Evolutionary conservation across 2,888 invertebrate species (phyloP).

Genomic region (Ophion costatus): DNA sequence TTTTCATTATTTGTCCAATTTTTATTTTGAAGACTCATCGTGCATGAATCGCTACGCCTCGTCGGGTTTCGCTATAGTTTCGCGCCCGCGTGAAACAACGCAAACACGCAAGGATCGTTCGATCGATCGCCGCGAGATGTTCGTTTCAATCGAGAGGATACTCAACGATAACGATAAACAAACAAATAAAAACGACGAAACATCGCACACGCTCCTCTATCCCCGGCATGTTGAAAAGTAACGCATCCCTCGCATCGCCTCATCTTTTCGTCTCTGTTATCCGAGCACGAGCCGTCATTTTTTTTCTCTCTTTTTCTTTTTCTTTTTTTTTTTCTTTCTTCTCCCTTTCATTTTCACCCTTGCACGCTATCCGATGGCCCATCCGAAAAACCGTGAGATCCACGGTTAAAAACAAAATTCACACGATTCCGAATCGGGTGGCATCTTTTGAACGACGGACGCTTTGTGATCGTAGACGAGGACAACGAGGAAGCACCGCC

Average conservation of each 20-base stretch:
- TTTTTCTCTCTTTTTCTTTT: too few species aligned
- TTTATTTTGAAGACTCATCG: constrained; percentile 22
- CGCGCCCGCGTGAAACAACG: too few species aligned
- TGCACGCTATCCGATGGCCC: constrained; percentile 48
- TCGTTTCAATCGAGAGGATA: neutral
- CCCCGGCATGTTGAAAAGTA: constrained; percentile 8
- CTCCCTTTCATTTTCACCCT: constrained; percentile 2
- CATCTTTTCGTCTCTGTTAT: neutral
- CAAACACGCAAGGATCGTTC: too few species aligned
- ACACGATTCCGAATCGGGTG: constrained; percentile 13
- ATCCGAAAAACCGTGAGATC: neutral
- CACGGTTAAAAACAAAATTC: constrained; percentile 26
- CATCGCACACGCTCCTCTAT: neutral
- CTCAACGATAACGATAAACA: constrained; percentile 2
- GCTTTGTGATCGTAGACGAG: constrained; percentile 75
- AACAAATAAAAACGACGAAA: neutral
- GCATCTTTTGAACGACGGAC: constrained; percentile 24
- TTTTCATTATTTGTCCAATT: constrained; percentile 12
- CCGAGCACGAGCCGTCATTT: constrained; percentile 26
- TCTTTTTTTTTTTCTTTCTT: constrained; percentile 10
- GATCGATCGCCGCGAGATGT: neutral
- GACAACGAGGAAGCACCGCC: constrained; percentile 79
- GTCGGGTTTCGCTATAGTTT: too few species aligned
- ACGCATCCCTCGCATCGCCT: neutral
- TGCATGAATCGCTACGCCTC: constrained; percentile 35